Evolutionary conservation across 2,888 invertebrate species (phyloP).

Genomic region (Anthrax anthrax): DNA sequence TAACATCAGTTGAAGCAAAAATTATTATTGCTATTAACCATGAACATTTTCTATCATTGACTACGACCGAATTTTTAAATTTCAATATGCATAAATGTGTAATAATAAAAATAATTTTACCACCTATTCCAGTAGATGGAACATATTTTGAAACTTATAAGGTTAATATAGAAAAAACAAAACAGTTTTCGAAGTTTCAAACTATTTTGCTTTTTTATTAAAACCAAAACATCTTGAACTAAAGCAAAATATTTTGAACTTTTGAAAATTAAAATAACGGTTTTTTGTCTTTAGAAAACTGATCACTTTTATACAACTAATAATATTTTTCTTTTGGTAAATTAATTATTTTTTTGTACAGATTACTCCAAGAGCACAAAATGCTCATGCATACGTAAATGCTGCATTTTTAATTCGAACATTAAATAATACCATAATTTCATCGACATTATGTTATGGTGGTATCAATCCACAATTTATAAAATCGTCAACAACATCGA

Average conservation of each 20-base stretch:
- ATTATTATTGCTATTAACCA: slow-evolving; percentile 29
- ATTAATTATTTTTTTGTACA: not conserved
- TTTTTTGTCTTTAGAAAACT: too few species aligned
- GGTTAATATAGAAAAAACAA: too few species aligned
- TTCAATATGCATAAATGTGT: slow-evolving; percentile 47
- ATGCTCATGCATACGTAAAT: slow-evolving; percentile 56
- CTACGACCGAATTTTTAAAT: slow-evolving; percentile 37
- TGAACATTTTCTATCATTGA: not conserved
- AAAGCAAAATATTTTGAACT: too few species aligned
- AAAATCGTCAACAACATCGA: slow-evolving; percentile 38
- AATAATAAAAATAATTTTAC: slow-evolving; percentile 43
- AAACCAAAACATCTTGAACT: not conserved
- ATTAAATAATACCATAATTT: slow-evolving; percentile 25
- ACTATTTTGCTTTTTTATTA: not conserved
- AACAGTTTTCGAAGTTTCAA: not conserved
- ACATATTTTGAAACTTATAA: slow-evolving; percentile 33
- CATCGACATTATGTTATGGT: slow-evolving; percentile 44
- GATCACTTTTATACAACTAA: too few species aligned
- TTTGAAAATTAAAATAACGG: too few species aligned
- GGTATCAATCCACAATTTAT: slow-evolving; percentile 38
- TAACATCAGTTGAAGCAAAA: slow-evolving; percentile 16
- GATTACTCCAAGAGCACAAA: slow-evolving; percentile 47
- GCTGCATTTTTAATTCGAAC: slow-evolving; percentile 47
- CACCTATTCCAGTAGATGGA: slow-evolving; percentile 25
- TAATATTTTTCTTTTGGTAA: too few species aligned